Conservation (phyloP, 1,140 invertebrate genomes). For the Adoxophyes honmai region DNA sequence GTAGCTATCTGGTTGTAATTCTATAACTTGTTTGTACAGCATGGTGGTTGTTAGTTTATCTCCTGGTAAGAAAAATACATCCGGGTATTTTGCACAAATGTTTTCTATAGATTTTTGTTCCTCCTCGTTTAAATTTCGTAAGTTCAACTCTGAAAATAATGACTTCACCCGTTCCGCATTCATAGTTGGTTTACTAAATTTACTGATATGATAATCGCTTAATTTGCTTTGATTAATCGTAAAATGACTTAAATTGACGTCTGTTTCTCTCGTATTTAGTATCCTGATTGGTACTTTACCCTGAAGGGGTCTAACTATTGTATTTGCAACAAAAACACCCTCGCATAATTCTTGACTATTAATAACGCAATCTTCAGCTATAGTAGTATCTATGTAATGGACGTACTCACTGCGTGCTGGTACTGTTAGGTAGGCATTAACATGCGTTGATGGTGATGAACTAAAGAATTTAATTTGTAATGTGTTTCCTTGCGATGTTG, state of each 20-base stretch:
- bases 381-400: background rate
- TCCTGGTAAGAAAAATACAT: background rate
- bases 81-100: background rate
- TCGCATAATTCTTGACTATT: background rate
- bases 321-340: background rate
- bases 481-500: background rate
- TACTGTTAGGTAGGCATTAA: background rate
- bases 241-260: background rate
- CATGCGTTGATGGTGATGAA: background rate
- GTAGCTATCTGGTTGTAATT: constrained; percentile 23
- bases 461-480: no score
- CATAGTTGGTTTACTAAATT: no score
- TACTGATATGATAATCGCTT: background rate
- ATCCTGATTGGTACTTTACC: background rate
- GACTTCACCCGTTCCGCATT: background rate
- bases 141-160: background rate
- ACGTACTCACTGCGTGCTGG: background rate
- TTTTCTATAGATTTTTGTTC: background rate
- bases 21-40: constrained; percentile 34
- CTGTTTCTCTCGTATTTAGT: background rate
- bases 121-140: background rate
- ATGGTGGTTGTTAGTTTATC: no score
- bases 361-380: background rate
- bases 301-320: background rate
- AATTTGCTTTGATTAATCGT: background rate